These are phyloP conservation scores for Shargacucullia verbasci DNA, from an alignment of 2,888 invertebrate genomes.

Conservation along the genomic window DNA sequence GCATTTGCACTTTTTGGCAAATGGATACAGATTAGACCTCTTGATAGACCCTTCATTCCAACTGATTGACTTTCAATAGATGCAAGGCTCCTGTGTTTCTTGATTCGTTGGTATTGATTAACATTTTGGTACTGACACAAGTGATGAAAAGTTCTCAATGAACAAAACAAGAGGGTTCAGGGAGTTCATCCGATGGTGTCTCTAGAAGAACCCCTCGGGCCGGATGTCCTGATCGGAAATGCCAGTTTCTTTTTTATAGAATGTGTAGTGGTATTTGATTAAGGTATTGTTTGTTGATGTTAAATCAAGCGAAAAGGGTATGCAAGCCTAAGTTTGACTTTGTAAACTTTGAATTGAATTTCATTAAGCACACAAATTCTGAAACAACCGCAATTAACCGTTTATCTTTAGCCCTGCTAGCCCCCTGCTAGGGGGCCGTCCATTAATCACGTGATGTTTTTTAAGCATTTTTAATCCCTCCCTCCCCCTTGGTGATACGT, in stretches of 20 bases:
- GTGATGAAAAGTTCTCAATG: too few relatives aligned
- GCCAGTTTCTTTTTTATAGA: conserved; percentile 1
- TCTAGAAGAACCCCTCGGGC: too few relatives aligned
- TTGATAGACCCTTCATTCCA: neutral
- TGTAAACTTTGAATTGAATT: conserved; percentile 38
- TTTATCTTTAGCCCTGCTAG: too few relatives aligned
- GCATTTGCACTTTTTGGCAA: conserved; percentile 29
- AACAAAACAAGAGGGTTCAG: too few relatives aligned
- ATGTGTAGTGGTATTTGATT: conserved; percentile 35
- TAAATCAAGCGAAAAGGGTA: conserved; percentile 27
- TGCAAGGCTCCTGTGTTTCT: neutral
- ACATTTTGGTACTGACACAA: too few relatives aligned
- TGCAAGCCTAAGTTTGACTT: conserved; percentile 17
- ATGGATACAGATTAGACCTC: conserved; percentile 13
- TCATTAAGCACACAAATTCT: conserved; percentile 21
- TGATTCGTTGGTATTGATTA: too few relatives aligned
- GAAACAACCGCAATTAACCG: conserved; percentile 29
- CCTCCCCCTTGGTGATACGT: too few relatives aligned
- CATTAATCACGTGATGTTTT: too few relatives aligned
- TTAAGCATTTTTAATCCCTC: too few relatives aligned
- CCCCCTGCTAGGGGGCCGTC: too few relatives aligned
- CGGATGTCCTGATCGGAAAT: too few relatives aligned
- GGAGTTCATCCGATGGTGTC: too few relatives aligned
- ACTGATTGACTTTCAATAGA: conserved; percentile 12
- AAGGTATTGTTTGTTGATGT: conserved; percentile 28